These are phyloP conservation scores for Halocynthia aurantium DNA, from an alignment of 23 tunicate species.

Conservation along the genomic window DNA sequence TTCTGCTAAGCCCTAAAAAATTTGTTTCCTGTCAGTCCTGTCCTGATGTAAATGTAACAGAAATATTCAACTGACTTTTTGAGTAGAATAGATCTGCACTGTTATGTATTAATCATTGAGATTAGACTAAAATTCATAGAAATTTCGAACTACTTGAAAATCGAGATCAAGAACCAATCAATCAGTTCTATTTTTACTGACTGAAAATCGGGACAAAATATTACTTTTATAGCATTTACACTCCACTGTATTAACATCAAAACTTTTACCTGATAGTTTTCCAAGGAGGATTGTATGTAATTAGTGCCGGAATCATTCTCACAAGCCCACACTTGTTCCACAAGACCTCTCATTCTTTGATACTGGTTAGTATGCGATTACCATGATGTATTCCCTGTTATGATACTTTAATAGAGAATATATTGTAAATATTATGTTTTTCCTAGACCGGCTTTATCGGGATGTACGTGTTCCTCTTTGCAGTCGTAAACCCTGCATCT, in stretches of 20 bases:
- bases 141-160: background rate
- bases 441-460: slow-evolving; percentile 30
- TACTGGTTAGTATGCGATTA: background rate
- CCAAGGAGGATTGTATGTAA: slow-evolving; percentile 1
- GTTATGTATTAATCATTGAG: no score
- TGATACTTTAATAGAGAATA: background rate
- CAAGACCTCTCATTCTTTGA: background rate
- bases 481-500: slow-evolving; percentile 42
- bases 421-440: background rate
- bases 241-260: background rate
- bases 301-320: background rate
- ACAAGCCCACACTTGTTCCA: background rate
- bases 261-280: background rate
- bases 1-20: no score
- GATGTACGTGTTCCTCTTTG: slow-evolving; percentile 36
- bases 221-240: background rate
- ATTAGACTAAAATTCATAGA: background rate
- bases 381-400: background rate
- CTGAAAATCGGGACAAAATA: no score
- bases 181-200: no score
- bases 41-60: no score
- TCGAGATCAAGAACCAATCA: no score
- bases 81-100: no score
- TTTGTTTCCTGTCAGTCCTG: no score
- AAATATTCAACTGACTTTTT: no score